phyloP scores from a whole-genome alignment of 2,113 vertebrate genomes.

The Tyto alba region DNA sequence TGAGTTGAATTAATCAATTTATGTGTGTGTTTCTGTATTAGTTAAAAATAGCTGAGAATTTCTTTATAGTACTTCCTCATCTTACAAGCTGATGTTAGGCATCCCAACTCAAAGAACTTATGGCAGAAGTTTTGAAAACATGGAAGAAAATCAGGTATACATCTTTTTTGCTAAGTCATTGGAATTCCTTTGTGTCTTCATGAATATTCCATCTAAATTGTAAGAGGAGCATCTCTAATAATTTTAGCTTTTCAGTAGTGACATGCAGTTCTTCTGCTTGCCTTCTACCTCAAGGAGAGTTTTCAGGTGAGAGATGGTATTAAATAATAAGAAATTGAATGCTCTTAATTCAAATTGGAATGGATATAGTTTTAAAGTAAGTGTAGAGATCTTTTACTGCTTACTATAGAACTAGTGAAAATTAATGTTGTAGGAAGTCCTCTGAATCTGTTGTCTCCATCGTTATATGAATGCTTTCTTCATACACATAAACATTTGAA shows the following conservation, averaged over 20 bases:
- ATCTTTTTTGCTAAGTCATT: not conserved
- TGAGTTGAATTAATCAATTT: not conserved
- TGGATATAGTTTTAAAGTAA: not conserved
- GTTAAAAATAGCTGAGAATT: not conserved
- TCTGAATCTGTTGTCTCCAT: not conserved
- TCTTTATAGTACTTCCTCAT: not conserved
- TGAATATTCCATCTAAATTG: not conserved
- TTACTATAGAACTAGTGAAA: not conserved
- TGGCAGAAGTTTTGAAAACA: not conserved
- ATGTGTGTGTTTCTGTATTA: not conserved
- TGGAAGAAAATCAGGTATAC: not conserved
- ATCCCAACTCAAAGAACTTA: not conserved
- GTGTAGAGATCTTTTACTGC: not conserved
- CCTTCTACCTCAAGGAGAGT: not conserved
- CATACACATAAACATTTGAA: not conserved
- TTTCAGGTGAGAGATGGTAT: not conserved
- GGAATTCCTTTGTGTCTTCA: not conserved
- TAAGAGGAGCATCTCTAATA: not conserved
- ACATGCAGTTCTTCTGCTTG: not conserved
- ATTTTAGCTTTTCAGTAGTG: not conserved
- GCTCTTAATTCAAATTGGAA: not conserved
- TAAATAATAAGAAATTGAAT: not conserved
- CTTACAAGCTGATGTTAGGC: not conserved
- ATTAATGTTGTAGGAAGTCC: not conserved
- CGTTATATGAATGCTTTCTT: not conserved